A percentile compares a stretch with the other conserved stretches of the same genome.
Evolutionary conservation across 2,797 vertebrate genomes (phyloP).

Genomic region (Halcyon chelicuti): DNA sequence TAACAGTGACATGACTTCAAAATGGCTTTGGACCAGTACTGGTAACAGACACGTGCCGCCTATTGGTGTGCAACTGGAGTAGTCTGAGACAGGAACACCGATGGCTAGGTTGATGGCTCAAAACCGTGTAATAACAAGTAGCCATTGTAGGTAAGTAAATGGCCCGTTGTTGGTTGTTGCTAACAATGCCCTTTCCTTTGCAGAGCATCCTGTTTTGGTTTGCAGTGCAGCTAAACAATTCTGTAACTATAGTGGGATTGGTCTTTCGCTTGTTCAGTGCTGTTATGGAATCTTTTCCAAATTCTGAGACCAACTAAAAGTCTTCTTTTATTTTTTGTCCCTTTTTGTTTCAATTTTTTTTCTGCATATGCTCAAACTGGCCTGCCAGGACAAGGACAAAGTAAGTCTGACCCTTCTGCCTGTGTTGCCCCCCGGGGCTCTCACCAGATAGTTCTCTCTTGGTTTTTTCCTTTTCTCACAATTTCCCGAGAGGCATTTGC

Average conservation of each 20-base stretch:
- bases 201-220: not conserved
- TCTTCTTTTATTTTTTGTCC: conserved; percentile 33
- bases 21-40: not conserved
- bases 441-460: not conserved
- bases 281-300: not conserved
- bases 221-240: not conserved
- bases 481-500: conserved; percentile 20
- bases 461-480: not conserved
- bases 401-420: conserved; percentile 77
- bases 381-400: conserved; percentile 86
- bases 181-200: not conserved
- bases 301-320: conserved; percentile 59
- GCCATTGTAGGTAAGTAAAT: not conserved
- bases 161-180: not conserved
- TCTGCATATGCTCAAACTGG: conserved; percentile 69
- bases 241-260: not conserved
- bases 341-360: conserved; percentile 63
- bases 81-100: not conserved
- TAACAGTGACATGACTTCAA: not conserved
- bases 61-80: not conserved
- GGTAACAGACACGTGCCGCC: not conserved
- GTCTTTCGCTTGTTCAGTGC: not conserved
- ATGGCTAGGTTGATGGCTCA: not conserved
- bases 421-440: conserved; percentile 24
- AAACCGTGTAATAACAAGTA: not conserved